Evolutionary conservation across 92 coral and sea anemone species (phyloP), one percentile per base, ranked within the genome.

Genomic region (Siderastrea siderea): DNA sequence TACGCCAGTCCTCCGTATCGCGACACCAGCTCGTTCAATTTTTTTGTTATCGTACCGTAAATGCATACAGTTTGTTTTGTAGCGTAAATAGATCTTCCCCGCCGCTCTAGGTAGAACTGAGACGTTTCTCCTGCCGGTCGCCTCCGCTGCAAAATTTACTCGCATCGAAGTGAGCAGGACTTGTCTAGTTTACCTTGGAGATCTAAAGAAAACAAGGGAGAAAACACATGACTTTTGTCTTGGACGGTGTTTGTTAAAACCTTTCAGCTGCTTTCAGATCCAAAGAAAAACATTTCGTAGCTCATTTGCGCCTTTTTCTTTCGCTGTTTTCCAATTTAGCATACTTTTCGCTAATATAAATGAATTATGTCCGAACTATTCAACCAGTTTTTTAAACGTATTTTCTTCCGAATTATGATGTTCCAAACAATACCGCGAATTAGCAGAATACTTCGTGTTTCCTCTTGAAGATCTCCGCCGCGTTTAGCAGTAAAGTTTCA

Each of bases 1-100:
- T 19, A 3, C 47, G 1, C 8, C 14, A 3, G 4, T 17, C 0
- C 70, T 47, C 11, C 10, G 54, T 4, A 1, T 26, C 43, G 44
- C 17, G 65, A 50, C 75, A 54, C 7, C 59, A 11, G 69, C n/a
- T 4, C 68, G 53, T 44, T 77, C 38, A 26, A 26, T 49, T 12
- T 1, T 44, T 43, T 5, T 47, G 43, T 57, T 38, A 47, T 43
- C 61, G 51, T 7, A 58, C 58, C 57, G 55, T 82, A 57, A 46
- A 50, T 52, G 47, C 26, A 5, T 19, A 9, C 13, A 66, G 84
- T 80, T 80, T 82, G 78, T 69, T 70, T 82, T 70, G 6, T 45
- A 2, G 11, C 54, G 16, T 81, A 49, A 57, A 46, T 69, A 5
- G 57, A 3, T 9, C 8, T 54, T 53, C 68, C 51, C 72, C 78